Evolutionary conservation across 2,888 invertebrate genomes (phyloP).

Genomic region (Congeria kusceri): DNA sequence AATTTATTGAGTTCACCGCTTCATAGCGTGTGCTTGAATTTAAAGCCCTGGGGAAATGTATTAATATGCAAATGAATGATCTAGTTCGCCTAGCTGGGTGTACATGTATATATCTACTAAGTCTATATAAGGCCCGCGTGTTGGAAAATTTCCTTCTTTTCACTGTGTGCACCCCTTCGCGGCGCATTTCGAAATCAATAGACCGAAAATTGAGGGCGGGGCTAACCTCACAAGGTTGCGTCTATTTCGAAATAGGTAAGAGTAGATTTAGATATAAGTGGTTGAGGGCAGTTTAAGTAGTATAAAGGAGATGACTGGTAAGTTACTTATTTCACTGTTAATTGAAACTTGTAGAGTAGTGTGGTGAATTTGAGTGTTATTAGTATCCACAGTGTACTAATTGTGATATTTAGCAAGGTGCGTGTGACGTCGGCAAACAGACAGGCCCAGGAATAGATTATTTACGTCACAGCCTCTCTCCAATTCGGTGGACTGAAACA

Average conservation of each 20-base stretch:
- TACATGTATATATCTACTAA: too few relatives aligned
- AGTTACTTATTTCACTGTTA: too few relatives aligned
- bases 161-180: neutral
- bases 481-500: constrained; percentile 66
- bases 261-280: neutral
- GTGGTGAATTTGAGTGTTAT: neutral
- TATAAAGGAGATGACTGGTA: neutral
- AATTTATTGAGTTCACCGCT: too few relatives aligned
- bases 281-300: neutral
- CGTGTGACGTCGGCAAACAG: constrained; percentile 72
- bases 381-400: neutral
- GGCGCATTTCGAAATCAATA: constrained; percentile 40
- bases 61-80: too few relatives aligned
- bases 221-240: constrained; percentile 19
- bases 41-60: too few relatives aligned
- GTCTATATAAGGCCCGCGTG: neutral
- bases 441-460: constrained; percentile 41
- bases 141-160: constrained; percentile 43
- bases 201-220: constrained; percentile 34
- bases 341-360: too few relatives aligned
- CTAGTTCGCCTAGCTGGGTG: too few relatives aligned
- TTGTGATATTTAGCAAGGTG: constrained; percentile 40
- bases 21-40: too few relatives aligned
- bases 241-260: constrained; percentile 5
- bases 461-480: constrained; percentile 65